phyloP scores from a whole-genome alignment of 2,113 vertebrate species.

The Nettapus auritus region DNA sequence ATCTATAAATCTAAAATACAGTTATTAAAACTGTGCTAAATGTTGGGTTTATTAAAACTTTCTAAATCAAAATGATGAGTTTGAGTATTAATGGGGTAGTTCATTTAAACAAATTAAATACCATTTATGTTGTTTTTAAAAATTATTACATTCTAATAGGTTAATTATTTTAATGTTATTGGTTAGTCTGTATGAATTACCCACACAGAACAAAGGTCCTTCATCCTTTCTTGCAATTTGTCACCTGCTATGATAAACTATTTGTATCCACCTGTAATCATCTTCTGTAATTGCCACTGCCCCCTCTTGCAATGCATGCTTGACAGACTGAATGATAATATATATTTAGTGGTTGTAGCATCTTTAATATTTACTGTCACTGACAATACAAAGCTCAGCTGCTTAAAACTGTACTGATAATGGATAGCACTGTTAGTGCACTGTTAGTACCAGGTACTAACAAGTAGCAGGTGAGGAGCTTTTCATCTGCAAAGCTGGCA shows the following conservation, averaged over 20 bases:
- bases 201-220: neutral
- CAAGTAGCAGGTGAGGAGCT: neutral
- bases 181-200: conserved; percentile 47
- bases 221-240: conserved; percentile 23
- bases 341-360: neutral
- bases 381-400: neutral
- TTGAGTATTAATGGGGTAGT: neutral
- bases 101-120: conserved; percentile 62
- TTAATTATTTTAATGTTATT: conserved; percentile 67
- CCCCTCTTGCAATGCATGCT: conserved; percentile 17
- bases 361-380: conserved; percentile 32
- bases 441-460: neutral
- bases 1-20: neutral
- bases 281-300: conserved; percentile 48
- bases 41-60: conserved; percentile 11
- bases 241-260: conserved; percentile 46
- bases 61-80: conserved; percentile 48
- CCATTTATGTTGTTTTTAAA: neutral
- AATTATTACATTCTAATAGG: neutral
- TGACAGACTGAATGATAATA: conserved; percentile 14
- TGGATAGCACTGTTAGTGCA: fast-evolving
- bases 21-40: neutral
- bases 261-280: conserved; percentile 59
- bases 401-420: neutral
- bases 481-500: neutral